Conservation (phyloP, 2,113 vertebrate genomes). For the Heteronetta atricapilla region DNA sequence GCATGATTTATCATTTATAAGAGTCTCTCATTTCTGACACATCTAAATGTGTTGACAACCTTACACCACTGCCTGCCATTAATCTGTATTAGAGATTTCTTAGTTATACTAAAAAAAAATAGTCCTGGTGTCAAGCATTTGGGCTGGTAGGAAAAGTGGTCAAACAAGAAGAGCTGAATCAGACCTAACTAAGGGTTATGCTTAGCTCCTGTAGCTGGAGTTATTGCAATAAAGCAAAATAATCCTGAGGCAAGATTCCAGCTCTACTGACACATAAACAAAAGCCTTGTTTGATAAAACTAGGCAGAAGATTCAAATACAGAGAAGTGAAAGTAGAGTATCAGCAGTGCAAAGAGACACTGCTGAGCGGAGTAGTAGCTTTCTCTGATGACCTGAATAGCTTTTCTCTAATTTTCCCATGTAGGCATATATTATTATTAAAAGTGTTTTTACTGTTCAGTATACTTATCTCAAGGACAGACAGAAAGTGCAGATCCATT, state of each 20-base stretch:
- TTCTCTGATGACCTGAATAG: not conserved
- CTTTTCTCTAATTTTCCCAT: not conserved
- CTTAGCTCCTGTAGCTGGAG: not conserved
- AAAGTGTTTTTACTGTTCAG: not conserved
- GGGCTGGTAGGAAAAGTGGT: not conserved
- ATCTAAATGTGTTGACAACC: not conserved
- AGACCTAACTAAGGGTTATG: not conserved
- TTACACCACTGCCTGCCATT: not conserved
- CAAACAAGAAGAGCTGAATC: not conserved
- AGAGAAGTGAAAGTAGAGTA: not conserved
- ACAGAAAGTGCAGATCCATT: not conserved
- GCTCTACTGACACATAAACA: not conserved
- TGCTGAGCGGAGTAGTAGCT: not conserved
- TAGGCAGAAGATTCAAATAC: not conserved
- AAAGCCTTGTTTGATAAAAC: not conserved
- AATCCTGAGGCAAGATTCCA: not conserved
- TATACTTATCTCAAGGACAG: not conserved
- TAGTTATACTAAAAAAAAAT: not conserved
- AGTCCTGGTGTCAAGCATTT: not conserved
- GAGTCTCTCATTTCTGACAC: not conserved
- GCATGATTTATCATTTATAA: not conserved
- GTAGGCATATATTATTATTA: not conserved
- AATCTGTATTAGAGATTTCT: not conserved
- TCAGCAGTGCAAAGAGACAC: not conserved
- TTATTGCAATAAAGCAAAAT: not conserved